Conservation (phyloP, 2,113 vertebrate species). For the Colinus virginianus region DNA sequence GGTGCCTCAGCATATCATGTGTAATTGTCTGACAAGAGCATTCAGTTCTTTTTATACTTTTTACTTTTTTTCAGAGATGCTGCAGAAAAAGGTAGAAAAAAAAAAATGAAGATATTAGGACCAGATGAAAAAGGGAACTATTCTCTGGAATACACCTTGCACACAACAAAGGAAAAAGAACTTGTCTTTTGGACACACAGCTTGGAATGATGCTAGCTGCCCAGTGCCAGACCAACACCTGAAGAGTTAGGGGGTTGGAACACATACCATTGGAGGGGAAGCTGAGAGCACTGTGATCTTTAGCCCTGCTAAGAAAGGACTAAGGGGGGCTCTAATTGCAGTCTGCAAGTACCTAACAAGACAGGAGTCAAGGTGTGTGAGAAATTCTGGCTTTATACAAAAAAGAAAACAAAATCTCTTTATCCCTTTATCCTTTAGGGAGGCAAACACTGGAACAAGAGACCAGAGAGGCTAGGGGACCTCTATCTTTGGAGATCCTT, state of each 20-base stretch:
- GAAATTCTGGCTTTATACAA: accelerated
- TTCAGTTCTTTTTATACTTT: neutral
- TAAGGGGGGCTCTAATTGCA: neutral
- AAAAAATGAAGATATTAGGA: neutral
- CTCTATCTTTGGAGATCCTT: neutral
- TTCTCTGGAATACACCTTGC: neutral
- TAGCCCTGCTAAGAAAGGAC: neutral
- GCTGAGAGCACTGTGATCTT: neutral
- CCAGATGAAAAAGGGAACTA: neutral
- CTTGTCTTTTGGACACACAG: accelerated
- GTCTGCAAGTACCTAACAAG: neutral
- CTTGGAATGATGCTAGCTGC: neutral
- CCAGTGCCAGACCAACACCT: accelerated
- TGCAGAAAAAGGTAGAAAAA: neutral
- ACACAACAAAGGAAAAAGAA: neutral
- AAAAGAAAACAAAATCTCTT: neutral
- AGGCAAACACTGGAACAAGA: neutral
- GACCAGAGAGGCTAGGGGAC: neutral
- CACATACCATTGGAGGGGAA: accelerated
- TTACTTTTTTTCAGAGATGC: neutral
- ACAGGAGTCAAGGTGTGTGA: neutral
- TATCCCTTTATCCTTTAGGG: neutral
- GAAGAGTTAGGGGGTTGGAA: accelerated
- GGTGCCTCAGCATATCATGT: neutral
- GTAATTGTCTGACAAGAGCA: neutral